A percentile compares a stretch with the other conserved stretches of the same genome.
These are phyloP conservation scores for Brachionus asplanchnoidis DNA, from an alignment of 1,140 invertebrate species.

Conservation along the genomic window DNA sequence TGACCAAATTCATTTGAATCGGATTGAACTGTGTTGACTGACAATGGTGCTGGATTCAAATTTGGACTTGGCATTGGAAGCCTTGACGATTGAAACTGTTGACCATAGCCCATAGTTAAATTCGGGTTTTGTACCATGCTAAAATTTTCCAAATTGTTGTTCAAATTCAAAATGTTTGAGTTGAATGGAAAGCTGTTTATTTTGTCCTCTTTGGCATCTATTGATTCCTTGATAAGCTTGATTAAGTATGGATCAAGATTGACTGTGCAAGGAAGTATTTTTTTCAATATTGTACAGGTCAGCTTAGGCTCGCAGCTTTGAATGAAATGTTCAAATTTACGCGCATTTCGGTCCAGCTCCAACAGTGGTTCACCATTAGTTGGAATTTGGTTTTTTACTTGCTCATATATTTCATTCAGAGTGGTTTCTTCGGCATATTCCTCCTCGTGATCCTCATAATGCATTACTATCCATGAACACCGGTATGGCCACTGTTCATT, in stretches of 20 bases:
- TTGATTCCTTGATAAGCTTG: constrained; percentile 82
- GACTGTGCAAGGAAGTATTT: constrained; percentile 91
- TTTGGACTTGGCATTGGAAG: not conserved
- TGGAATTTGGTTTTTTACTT: constrained; percentile 67
- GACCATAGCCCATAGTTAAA: not conserved
- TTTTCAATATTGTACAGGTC: constrained; percentile 73
- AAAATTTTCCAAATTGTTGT: constrained; percentile 11
- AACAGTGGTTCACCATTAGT: constrained; percentile 76
- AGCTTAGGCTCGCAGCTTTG: constrained; percentile 71
- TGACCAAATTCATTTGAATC: constrained; percentile 61
- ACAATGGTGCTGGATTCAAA: not conserved
- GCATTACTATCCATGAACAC: constrained; percentile 91
- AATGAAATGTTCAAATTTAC: constrained; percentile 86
- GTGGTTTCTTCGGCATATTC: constrained; percentile 76
- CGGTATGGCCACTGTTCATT: constrained; percentile 97
- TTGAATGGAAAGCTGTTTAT: not conserved
- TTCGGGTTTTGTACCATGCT: not conserved
- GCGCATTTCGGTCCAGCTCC: constrained; percentile 84
- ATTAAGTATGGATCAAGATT: constrained; percentile 91
- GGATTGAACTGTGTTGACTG: constrained; percentile 56
- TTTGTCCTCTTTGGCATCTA: constrained; percentile 9
- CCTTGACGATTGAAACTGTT: not conserved
- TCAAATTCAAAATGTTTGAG: not conserved
- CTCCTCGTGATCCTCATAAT: constrained; percentile 82
- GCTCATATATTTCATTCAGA: constrained; percentile 63